Percentiles rank a stretch among this genome's conserved stretches.
These are phyloP conservation scores for Anneissia japonica DNA, from an alignment of 35 echinoderm and acorn worm genomes.

Conservation along the genomic window DNA sequence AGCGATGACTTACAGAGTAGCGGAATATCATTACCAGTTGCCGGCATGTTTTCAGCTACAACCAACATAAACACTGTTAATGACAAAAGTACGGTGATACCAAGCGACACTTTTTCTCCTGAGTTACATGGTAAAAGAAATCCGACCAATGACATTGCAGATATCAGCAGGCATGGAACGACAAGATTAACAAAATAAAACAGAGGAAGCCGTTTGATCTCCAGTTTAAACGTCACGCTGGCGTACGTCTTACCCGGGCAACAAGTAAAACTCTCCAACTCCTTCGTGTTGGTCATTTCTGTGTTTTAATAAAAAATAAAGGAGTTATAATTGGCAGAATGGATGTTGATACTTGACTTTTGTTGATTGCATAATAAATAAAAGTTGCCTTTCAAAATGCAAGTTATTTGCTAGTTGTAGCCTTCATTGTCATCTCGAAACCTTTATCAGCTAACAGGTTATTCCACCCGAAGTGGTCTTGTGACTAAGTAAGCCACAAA, in stretches of 20 bases:
- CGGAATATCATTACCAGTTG: conserved; percentile 73
- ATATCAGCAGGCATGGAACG: conserved; percentile 86
- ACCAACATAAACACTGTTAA: conserved; percentile 97
- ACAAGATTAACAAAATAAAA: conserved; percentile 95
- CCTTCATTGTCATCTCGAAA: too few species aligned
- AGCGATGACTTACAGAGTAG: conserved; percentile 57
- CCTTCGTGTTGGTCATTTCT: background rate
- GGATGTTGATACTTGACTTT: too few species aligned
- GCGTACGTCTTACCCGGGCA: conserved; percentile 76
- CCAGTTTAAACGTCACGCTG: conserved; percentile 72
- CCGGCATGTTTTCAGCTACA: conserved; percentile 93
- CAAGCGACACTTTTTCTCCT: conserved; percentile 93
- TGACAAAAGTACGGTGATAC: conserved; percentile 90
- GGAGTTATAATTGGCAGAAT: too few species aligned
- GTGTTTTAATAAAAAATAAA: background rate
- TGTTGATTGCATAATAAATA: too few species aligned
- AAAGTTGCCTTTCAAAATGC: too few species aligned
- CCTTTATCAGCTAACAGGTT: too few species aligned
- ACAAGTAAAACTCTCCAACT: conserved; percentile 34
- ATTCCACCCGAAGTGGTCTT: too few species aligned
- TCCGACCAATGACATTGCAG: conserved; percentile 84
- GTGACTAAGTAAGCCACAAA: too few species aligned
- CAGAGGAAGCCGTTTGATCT: conserved; percentile 66
- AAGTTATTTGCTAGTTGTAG: too few species aligned
- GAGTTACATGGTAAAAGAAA: conserved; percentile 96